Conservation (phyloP, 2,888 invertebrate genomes). For the Arenicola marina region DNA sequence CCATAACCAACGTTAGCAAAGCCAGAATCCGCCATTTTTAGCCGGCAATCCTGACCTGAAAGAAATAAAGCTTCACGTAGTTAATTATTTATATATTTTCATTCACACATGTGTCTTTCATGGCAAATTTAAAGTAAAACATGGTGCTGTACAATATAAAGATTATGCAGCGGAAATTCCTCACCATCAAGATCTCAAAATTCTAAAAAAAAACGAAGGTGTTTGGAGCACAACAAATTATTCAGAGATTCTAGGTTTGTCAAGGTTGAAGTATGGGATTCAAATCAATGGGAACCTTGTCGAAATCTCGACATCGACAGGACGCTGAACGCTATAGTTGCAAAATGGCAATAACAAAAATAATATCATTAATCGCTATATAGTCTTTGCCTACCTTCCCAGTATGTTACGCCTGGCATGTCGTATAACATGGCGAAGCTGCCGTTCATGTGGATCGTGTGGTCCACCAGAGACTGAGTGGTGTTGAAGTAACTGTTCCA, state of each 20-base stretch:
- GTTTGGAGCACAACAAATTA: too few species aligned
- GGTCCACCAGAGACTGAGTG: conserved; percentile 7
- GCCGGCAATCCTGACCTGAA: conserved; percentile 18
- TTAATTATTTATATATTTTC: neutral
- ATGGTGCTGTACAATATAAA: too few species aligned
- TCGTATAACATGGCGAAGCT: conserved; percentile 20
- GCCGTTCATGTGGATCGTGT: conserved; percentile 11
- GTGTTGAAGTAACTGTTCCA: conserved; percentile 14
- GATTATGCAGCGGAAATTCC: neutral
- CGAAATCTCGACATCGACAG: too few species aligned
- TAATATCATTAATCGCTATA: too few species aligned
- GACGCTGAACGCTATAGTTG: too few species aligned
- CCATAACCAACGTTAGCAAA: conserved; percentile 24
- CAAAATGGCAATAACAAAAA: too few species aligned
- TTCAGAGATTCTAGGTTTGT: too few species aligned
- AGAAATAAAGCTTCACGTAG: neutral
- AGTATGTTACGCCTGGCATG: conserved; percentile 14
- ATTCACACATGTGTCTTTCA: neutral
- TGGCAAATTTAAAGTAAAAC: neutral
- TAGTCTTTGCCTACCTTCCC: conserved; percentile 19
- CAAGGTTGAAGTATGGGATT: too few species aligned
- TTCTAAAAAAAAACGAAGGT: too few species aligned
- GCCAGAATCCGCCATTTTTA: conserved; percentile 12
- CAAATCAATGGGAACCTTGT: too few species aligned
- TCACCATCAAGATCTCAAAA: too few species aligned